Percentiles rank a stretch among this genome's conserved stretches.
phyloP scores from a whole-genome alignment of 2,113 vertebrate species.

The Lanius ludovicianus region DNA sequence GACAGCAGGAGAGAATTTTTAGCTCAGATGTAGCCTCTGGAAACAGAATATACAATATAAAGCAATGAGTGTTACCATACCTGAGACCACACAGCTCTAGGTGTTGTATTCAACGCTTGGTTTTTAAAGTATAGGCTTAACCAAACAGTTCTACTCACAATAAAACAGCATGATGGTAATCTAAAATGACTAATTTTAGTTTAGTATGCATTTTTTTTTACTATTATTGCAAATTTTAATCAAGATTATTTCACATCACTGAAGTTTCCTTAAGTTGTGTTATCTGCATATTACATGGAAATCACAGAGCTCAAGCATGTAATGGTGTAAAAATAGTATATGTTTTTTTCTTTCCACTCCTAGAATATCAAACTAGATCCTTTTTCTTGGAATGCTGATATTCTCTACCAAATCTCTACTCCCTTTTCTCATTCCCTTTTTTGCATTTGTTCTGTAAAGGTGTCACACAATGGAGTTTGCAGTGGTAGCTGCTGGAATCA shows the following conservation, averaged over 20 bases:
- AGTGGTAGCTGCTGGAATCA: background rate
- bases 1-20: background rate
- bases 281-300: background rate
- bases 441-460: background rate
- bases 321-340: background rate
- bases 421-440: background rate
- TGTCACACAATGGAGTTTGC: background rate
- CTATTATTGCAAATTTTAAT: background rate
- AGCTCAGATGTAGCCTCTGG: background rate
- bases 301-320: background rate
- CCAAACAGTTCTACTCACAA: background rate
- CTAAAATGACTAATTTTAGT: background rate
- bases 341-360: background rate
- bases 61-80: background rate
- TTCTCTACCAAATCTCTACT: background rate
- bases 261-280: background rate
- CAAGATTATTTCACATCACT: background rate
- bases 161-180: background rate
- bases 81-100: background rate
- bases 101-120: background rate
- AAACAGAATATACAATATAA: background rate
- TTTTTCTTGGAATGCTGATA: background rate
- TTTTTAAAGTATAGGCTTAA: background rate
- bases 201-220: background rate
- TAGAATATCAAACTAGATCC: background rate